These are phyloP conservation scores for Phortica okadai DNA, from an alignment of 2,888 invertebrate genomes.

Conservation along the genomic window DNA sequence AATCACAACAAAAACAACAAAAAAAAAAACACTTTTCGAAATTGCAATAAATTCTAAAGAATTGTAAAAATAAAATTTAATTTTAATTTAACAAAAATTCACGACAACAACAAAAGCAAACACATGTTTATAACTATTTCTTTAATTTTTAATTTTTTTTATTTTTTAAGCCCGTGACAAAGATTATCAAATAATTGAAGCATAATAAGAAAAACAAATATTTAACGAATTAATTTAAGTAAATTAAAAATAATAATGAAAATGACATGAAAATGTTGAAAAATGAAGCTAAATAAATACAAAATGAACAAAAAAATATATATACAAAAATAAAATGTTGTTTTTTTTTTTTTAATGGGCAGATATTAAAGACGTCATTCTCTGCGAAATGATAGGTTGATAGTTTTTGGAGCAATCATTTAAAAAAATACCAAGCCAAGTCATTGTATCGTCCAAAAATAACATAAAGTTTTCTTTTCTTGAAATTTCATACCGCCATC, in stretches of 20 bases:
- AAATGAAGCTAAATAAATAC: neutral
- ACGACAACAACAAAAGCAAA: neutral
- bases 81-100: conserved; percentile 6
- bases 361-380: too few species aligned
- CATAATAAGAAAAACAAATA: neutral
- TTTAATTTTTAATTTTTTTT: neutral
- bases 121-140: neutral
- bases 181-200: neutral
- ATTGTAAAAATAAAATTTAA: conserved; percentile 6
- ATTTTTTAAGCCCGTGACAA: neutral
- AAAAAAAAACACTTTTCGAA: conserved; percentile 8
- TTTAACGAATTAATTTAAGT: neutral
- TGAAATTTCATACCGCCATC: too few species aligned
- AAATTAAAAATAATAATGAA: conserved; percentile 6
- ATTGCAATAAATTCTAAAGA: conserved; percentile 13
- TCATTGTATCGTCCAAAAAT: too few species aligned
- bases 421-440: too few species aligned
- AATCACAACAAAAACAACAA: neutral
- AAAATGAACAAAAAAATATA: neutral
- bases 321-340: too few species aligned
- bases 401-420: too few species aligned
- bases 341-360: too few species aligned
- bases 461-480: too few species aligned
- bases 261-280: neutral
- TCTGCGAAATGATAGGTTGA: too few species aligned